Evolutionary conservation across 2,113 vertebrate genomes (phyloP).

Genomic region (Lepidothrix coronata): DNA sequence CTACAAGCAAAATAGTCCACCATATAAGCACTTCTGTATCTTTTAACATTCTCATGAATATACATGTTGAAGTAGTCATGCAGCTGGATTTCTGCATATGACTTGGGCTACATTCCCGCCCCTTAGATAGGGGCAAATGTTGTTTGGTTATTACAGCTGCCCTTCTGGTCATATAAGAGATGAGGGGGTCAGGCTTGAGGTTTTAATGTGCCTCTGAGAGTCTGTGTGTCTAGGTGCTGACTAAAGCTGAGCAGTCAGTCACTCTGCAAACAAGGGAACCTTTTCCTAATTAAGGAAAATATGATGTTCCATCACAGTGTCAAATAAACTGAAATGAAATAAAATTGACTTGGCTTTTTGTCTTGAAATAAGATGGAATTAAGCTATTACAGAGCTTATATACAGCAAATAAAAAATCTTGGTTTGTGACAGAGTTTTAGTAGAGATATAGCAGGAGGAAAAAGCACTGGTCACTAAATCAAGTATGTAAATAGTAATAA

Average conservation of each 20-base stretch:
- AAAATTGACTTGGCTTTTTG: neutral
- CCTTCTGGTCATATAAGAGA: neutral
- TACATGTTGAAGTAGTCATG: fast-evolving
- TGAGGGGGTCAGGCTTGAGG: neutral
- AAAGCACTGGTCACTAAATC: neutral
- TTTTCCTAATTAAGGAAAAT: neutral
- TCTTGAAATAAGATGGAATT: neutral
- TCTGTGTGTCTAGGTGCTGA: neutral
- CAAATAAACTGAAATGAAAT: neutral
- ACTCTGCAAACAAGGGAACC: neutral
- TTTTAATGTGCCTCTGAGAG: neutral
- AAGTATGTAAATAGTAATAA: neutral
- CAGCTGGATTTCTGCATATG: neutral
- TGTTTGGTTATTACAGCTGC: neutral
- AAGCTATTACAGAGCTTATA: neutral
- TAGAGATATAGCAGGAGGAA: neutral
- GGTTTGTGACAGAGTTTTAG: neutral
- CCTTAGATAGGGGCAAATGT: neutral
- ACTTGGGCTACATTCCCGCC: neutral
- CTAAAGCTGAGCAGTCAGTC: neutral
- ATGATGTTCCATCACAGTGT: neutral
- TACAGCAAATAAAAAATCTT: neutral
- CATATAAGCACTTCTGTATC: neutral
- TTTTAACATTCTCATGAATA: neutral
- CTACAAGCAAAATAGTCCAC: neutral